Conservation (phyloP, 2,113 vertebrate genomes). For the Dolichotis patagonum region DNA sequence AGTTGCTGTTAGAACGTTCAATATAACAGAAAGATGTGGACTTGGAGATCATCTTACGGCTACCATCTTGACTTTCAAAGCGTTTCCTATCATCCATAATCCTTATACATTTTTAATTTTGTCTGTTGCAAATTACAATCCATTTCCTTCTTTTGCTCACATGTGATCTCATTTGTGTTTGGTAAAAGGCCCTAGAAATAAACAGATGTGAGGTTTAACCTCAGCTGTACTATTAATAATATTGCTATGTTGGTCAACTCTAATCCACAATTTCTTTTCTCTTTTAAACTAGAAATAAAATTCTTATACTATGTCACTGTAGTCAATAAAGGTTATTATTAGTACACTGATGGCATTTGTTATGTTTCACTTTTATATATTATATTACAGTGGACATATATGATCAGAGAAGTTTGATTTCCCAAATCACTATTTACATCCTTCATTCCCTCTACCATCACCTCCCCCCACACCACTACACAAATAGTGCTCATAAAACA, state of each 20-base stretch:
- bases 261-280: neutral
- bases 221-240: neutral
- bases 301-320: neutral
- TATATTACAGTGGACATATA: neutral
- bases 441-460: too few relatives aligned
- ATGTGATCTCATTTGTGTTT: neutral
- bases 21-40: neutral
- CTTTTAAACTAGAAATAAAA: neutral
- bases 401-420: neutral
- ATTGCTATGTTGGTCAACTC: neutral
- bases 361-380: neutral
- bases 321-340: neutral
- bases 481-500: neutral
- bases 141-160: neutral
- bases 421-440: neutral
- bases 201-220: neutral
- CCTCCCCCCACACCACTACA: rapidly evolving
- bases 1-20: neutral
- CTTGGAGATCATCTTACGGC: neutral
- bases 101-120: neutral
- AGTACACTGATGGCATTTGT: neutral
- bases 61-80: constrained; percentile 6
- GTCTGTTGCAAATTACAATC: neutral
- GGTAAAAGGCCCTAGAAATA: neutral
- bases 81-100: constrained; percentile 14